Evolutionary conservation across 2,797 vertebrate genomes (phyloP).

Genomic region (Pipistrellus kuhlii): DNA sequence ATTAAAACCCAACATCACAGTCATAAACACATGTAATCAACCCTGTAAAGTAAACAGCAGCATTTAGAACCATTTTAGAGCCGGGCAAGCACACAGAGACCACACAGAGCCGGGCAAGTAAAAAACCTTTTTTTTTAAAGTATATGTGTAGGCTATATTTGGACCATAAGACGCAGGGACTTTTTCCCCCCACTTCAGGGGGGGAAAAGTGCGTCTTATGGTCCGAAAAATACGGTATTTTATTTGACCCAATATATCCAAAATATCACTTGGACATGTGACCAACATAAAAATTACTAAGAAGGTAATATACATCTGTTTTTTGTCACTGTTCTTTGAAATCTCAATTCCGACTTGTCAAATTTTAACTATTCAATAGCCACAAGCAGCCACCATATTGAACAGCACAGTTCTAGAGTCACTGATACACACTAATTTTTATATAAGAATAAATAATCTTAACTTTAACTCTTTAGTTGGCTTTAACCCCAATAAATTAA

Average conservation of each 20-base stretch:
- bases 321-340: constrained; percentile 5
- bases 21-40: no score
- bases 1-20: no score
- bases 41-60: no score
- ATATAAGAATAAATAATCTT: constrained; percentile 4
- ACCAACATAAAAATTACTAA: constrained; percentile 21
- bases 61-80: no score
- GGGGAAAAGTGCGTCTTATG: no score
- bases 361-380: constrained; percentile 39
- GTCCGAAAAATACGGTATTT: no score
- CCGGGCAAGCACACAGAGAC: no score
- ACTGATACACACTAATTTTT: constrained; percentile 11
- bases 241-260: constrained; percentile 54
- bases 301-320: constrained; percentile 49
- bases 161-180: no score
- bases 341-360: constrained; percentile 55
- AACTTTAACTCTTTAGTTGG: constrained; percentile 44
- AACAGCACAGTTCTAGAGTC: constrained; percentile 5
- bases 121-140: no score
- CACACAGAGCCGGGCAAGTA: no score
- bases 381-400: neutral
- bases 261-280: constrained; percentile 41
- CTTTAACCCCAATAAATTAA: constrained; percentile 54
- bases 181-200: no score
- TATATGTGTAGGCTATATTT: no score